Percentiles rank a stretch among this genome's conserved stretches.
Evolutionary conservation across 2,113 vertebrate species (phyloP).

Genomic region (Mellivora capensis): DNA sequence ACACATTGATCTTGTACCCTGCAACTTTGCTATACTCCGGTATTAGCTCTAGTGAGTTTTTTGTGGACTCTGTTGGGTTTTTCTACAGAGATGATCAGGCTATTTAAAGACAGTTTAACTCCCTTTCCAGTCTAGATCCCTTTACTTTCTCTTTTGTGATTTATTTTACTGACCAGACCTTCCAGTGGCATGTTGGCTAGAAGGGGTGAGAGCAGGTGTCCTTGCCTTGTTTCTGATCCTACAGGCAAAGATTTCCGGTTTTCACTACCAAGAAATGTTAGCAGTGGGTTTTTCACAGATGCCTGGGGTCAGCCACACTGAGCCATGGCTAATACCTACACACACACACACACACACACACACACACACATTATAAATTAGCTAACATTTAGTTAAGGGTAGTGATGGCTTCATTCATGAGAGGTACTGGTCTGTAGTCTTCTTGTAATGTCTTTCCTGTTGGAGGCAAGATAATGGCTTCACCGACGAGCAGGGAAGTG

Average conservation of each 20-base stretch:
- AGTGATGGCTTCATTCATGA: no score
- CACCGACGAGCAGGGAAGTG: rapidly evolving
- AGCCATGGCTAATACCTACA: no score
- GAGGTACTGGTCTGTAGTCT: background rate
- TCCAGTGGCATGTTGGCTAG: background rate
- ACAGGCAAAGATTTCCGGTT: no score
- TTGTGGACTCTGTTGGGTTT: rapidly evolving
- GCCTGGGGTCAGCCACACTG: background rate
- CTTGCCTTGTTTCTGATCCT: background rate
- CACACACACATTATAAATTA: no score
- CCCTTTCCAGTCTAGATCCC: background rate
- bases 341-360: no score
- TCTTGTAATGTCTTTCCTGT: background rate
- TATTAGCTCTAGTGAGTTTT: background rate
- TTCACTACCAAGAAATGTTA: no score
- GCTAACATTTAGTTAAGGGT: background rate
- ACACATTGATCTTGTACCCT: background rate
- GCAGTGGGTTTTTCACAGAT: background rate
- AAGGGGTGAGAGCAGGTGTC: no score
- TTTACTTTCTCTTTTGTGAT: background rate
- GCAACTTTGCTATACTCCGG: background rate
- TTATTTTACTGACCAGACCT: rapidly evolving
- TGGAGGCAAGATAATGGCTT: background rate
- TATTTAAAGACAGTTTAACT: no score
- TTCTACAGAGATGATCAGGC: no score